A percentile compares a stretch with the other conserved stretches of the same genome.
phyloP scores from a whole-genome alignment of 23 tunicate genomes.

The Trididemnum clinides region DNA sequence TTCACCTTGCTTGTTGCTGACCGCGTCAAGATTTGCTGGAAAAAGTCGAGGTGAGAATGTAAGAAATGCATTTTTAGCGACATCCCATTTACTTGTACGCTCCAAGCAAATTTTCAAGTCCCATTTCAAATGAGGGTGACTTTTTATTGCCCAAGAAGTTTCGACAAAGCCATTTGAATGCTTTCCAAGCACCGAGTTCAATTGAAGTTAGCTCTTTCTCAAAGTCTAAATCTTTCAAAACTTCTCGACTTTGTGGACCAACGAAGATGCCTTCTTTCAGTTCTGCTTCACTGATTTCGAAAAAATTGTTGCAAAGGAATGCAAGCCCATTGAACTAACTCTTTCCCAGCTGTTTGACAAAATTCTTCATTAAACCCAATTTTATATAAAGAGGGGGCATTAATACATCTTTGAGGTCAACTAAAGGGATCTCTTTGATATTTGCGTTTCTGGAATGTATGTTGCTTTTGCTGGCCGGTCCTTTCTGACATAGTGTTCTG shows the following conservation, averaged over 20 bases:
- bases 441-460: slow-evolving; percentile 17
- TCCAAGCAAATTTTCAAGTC: slow-evolving; percentile 23
- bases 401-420: background rate
- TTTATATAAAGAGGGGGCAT: slow-evolving; percentile 32
- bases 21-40: slow-evolving; percentile 22
- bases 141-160: slow-evolving; percentile 30
- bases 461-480: slow-evolving; percentile 33
- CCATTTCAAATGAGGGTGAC: slow-evolving; percentile 26
- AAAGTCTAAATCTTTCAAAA: slow-evolving; percentile 13
- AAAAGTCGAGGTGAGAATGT: slow-evolving; percentile 20
- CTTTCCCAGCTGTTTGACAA: slow-evolving; percentile 43
- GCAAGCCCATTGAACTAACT: slow-evolving; percentile 15
- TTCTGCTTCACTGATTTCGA: slow-evolving; percentile 34
- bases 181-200: slow-evolving; percentile 30
- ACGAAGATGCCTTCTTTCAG: slow-evolving; percentile 43
- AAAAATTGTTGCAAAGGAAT: slow-evolving; percentile 28
- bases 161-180: slow-evolving; percentile 37
- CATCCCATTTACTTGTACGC: slow-evolving; percentile 40
- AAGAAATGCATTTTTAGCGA: slow-evolving; percentile 41
- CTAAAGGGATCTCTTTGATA: slow-evolving; percentile 3
- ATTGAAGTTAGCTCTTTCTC: background rate
- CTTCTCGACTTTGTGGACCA: slow-evolving; percentile 35
- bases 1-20: slow-evolving; percentile 14
- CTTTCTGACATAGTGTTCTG: slow-evolving; percentile 31
- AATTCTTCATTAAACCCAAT: slow-evolving; percentile 36